Evolutionary conservation across 2,113 vertebrate species (phyloP).

Genomic region (Marcusenius ussheri): DNA sequence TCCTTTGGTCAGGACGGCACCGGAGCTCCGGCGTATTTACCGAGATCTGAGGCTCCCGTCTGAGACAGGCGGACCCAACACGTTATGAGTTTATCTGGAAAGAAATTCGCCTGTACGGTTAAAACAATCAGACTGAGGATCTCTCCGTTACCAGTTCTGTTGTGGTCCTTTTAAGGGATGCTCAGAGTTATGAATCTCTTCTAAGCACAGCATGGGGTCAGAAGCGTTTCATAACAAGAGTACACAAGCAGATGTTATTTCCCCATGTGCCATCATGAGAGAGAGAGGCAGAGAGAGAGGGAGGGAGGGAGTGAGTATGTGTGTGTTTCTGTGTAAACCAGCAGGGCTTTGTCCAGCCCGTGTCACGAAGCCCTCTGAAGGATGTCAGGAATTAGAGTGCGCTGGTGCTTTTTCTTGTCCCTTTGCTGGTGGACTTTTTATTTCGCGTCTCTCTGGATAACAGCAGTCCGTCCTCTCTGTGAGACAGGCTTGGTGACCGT

Average conservation of each 20-base stretch:
- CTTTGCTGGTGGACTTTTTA: background rate
- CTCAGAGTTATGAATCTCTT: background rate
- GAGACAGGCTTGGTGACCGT: background rate
- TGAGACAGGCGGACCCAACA: background rate
- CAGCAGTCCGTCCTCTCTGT: background rate
- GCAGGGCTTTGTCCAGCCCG: background rate
- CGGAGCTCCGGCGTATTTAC: background rate
- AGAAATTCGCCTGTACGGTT: background rate
- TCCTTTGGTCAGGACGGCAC: background rate
- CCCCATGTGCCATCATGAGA: background rate
- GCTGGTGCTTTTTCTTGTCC: background rate
- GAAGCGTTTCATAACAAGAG: background rate
- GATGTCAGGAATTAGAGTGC: background rate
- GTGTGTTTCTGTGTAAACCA: background rate
- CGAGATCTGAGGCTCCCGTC: background rate
- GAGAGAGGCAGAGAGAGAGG: background rate
- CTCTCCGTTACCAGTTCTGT: background rate
- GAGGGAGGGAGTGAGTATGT: background rate
- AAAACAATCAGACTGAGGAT: background rate
- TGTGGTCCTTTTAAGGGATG: background rate
- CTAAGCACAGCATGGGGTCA: background rate
- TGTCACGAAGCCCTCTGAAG: background rate
- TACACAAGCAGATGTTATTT: background rate
- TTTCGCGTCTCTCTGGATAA: background rate
- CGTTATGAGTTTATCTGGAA: background rate